phyloP scores from a whole-genome alignment of 1,140 invertebrate genomes.

The Asbolus verrucosus region DNA sequence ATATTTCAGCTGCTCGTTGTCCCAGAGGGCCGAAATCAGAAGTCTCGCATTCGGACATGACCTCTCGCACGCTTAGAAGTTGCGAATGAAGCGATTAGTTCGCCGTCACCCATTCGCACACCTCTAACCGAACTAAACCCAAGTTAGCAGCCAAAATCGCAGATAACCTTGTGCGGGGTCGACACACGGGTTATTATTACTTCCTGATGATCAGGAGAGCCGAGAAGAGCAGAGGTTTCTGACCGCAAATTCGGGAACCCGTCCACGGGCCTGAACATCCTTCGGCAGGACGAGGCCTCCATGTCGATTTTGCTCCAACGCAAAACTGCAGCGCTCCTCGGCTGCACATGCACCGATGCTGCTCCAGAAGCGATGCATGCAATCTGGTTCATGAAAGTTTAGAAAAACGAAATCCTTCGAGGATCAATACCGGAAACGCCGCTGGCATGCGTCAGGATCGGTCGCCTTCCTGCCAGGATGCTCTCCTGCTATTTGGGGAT shows the following conservation, averaged over 20 bases:
- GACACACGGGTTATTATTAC: constrained; percentile 57
- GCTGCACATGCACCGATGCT: no score
- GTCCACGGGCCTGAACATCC: constrained; percentile 13
- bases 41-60: no score
- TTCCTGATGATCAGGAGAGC: constrained; percentile 50
- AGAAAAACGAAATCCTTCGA: no score
- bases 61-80: no score
- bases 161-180: constrained; percentile 56
- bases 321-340: no score
- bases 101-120: not conserved
- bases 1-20: constrained; percentile 2
- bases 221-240: constrained; percentile 38
- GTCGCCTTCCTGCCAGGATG: constrained; percentile 29
- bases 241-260: constrained; percentile 41
- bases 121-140: constrained; percentile 2
- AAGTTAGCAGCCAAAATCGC: constrained; percentile 7
- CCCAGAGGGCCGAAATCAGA: not conserved
- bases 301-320: not conserved
- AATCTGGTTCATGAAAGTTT: no score
- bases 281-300: not conserved
- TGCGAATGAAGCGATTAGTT: not conserved
- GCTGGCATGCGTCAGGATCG: constrained; percentile 24
- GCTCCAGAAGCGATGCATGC: no score
- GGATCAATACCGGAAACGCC: constrained; percentile 21
- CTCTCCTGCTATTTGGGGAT: constrained; percentile 43